A percentile compares a stretch with the other conserved stretches of the same genome.
phyloP scores from a whole-genome alignment of 2,113 vertebrate species.

The Rhinichthys klamathensis region DNA sequence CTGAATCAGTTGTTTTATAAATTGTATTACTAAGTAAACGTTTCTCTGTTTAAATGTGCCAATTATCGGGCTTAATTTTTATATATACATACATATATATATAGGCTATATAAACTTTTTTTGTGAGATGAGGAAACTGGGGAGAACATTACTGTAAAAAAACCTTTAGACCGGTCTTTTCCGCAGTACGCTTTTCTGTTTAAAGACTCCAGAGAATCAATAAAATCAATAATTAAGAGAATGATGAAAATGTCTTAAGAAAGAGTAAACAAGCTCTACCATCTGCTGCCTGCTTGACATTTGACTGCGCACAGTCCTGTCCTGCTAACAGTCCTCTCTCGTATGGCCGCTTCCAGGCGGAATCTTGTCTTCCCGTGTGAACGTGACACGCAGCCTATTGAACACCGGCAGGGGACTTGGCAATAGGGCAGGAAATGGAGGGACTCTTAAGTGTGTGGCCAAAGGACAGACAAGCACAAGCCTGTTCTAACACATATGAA shows the following conservation, averaged over 20 bases:
- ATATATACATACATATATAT: too few species aligned
- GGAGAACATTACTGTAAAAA: neutral
- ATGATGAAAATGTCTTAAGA: neutral
- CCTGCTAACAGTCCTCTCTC: conserved; percentile 9
- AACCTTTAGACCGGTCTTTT: neutral
- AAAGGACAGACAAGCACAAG: neutral
- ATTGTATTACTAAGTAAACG: neutral
- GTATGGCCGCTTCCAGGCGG: neutral
- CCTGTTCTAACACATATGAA: neutral
- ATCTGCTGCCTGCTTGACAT: conserved; percentile 38
- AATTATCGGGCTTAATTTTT: too few species aligned
- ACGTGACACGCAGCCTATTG: conserved; percentile 42
- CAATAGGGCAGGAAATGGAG: conserved; percentile 16
- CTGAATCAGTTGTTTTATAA: neutral
- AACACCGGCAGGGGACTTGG: conserved; percentile 33
- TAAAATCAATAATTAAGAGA: conserved; percentile 9
- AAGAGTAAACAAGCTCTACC: neutral
- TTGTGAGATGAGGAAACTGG: neutral
- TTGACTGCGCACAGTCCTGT: conserved; percentile 4
- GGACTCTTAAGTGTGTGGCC: conserved; percentile 6
- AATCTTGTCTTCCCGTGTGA: conserved; percentile 14
- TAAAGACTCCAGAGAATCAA: neutral
- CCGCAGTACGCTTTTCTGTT: neutral
- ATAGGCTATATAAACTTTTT: too few species aligned
- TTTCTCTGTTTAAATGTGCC: neutral